Percentiles rank a stretch among this genome's conserved stretches.
Conservation (phyloP, 2,113 vertebrate species). For the Mesoclemmys tuberculata region DNA sequence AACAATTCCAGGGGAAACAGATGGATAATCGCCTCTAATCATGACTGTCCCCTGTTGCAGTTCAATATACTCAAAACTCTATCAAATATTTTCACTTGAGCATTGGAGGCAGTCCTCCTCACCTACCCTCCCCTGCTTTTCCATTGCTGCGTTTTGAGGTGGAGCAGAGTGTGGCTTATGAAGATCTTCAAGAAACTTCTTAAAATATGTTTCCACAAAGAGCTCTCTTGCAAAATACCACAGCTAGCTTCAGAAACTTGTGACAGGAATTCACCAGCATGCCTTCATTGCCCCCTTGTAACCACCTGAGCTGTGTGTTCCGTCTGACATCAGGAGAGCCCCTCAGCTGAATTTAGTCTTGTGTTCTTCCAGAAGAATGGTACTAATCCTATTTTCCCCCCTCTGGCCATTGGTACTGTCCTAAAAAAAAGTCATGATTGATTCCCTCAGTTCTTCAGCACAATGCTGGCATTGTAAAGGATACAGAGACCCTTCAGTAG, state of each 20-base stretch:
- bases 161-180: background rate
- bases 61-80: background rate
- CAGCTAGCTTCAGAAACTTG: background rate
- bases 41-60: background rate
- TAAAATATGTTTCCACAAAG: background rate
- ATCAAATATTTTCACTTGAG: background rate
- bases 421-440: background rate
- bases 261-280: background rate
- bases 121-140: background rate
- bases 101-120: background rate
- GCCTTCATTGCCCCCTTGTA: background rate
- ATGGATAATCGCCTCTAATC: slow-evolving; percentile 34
- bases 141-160: background rate
- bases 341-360: background rate
- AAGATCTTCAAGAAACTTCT: slow-evolving; percentile 11
- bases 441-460: background rate
- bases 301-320: background rate
- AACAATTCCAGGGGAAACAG: slow-evolving; percentile 34
- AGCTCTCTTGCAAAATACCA: background rate
- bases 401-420: background rate
- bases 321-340: rapidly evolving
- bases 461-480: too few species aligned
- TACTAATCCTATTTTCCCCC: background rate
- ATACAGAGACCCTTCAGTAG: background rate
- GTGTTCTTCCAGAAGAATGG: background rate